Conservation (phyloP, 2,113 vertebrate species). For the Dicentrarchus labrax region DNA sequence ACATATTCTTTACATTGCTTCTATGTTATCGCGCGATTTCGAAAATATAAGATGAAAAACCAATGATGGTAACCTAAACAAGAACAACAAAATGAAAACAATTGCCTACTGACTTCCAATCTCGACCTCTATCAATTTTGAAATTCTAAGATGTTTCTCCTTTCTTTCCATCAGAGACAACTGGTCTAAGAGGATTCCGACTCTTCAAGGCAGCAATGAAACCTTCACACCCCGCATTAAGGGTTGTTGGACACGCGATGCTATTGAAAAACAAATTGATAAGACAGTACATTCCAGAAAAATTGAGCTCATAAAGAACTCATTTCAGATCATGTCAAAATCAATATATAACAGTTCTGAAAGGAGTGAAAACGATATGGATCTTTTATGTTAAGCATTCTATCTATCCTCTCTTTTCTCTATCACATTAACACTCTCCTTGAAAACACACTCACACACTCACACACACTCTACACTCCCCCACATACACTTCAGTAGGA, state of each 20-base stretch:
- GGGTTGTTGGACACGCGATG: conserved; percentile 17
- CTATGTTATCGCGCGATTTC: not conserved
- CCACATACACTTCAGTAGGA: conserved; percentile 58
- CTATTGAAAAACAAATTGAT: conserved; percentile 61
- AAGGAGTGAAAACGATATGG: conserved; percentile 53
- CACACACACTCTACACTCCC: conserved; percentile 6
- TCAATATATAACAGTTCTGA: conserved; percentile 59
- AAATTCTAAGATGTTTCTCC: not conserved
- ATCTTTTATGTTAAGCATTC: conserved; percentile 46
- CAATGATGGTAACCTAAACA: not conserved
- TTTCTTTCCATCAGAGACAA: conserved; percentile 20
- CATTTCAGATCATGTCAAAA: conserved; percentile 75
- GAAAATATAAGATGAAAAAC: not conserved
- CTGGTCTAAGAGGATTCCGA: conserved; percentile 24
- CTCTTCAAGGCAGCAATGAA: conserved; percentile 45
- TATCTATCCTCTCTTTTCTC: conserved; percentile 41
- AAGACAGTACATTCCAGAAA: conserved; percentile 40
- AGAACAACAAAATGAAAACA: not conserved
- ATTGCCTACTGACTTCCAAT: not conserved
- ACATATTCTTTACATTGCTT: not conserved
- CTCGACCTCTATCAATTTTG: conserved; percentile 13
- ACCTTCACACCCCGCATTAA: conserved; percentile 28
- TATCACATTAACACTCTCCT: conserved; percentile 60
- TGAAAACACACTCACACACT: conserved; percentile 20
- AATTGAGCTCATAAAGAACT: conserved; percentile 49